Base-by-base conservation (phyloP, 2,888 invertebrate genomes). In the Lasioglossum villosulum region DNA sequence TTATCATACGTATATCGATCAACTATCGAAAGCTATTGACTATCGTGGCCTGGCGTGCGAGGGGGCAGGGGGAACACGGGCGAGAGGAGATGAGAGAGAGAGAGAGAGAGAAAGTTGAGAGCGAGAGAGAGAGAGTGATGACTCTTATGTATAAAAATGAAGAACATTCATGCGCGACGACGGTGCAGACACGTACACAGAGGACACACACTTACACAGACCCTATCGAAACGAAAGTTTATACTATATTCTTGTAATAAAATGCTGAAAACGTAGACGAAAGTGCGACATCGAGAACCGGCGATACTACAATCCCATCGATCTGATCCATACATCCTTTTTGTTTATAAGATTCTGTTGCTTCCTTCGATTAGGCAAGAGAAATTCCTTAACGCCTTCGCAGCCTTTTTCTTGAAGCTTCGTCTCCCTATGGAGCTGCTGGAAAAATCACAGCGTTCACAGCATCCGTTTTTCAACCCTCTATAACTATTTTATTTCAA, bases 191-290 rank as follows among this genome's bases (percentile, higher is more conserved):
- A 83, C 48, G 52, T n/a, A 83, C 83, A 83, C 75, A 56, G 23
- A 63, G 37, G 68, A 68, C 56, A 80, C 71, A 76, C 68, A 78
- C 71, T 63, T 39, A 79, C 66, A 84, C 75, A 39, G 45, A 82
- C 90, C 92, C 90, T 90, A 90, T 88, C 89, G 89, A 91, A 66
- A 89, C 86, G 88, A 93, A 93, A 94, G 93, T 95, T 95, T 95
- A 95, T 95, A 95, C 95, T 95, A 94, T 95, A 95, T 95, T 95
- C 93, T 95, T 95, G 92, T 95, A 95, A 95, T 95, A 95, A 95
- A 95, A 94, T 83, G 90, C 89, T 93, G 88, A 91, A 92, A 93
- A 93, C 92, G 84, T 86, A 87, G 83, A 84, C 48, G 77, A 34
- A 83, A 63, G 59, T 80, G 34, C 83, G 75, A 78, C 77, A 84